These are phyloP conservation scores for Condylura cristata DNA, from an alignment of 2,113 vertebrate genomes.

Conservation along the genomic window DNA sequence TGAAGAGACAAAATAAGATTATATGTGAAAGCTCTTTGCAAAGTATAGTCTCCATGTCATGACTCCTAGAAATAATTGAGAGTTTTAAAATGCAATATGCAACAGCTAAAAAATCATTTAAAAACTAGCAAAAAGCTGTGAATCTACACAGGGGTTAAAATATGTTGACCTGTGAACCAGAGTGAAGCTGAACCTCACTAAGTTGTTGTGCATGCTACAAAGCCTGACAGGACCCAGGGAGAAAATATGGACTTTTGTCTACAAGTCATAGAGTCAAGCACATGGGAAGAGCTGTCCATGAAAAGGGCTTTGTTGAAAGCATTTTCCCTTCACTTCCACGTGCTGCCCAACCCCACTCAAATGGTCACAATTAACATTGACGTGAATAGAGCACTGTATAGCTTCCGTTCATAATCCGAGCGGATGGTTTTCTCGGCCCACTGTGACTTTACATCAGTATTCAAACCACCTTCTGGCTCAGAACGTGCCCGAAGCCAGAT, in stretches of 20 bases:
- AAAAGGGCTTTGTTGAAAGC: conserved; percentile 73
- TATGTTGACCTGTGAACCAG: background rate
- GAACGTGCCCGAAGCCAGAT: background rate
- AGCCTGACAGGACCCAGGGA: background rate
- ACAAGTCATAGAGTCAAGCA: background rate
- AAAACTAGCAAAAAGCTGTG: background rate
- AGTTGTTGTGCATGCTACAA: background rate
- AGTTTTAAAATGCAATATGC: background rate
- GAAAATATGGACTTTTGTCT: conserved; percentile 54
- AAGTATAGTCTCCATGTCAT: background rate
- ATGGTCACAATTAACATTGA: conserved; percentile 64
- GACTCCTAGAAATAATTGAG: background rate
- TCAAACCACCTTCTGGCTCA: conserved; percentile 40
- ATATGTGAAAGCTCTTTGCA: background rate
- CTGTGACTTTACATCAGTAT: conserved; percentile 10
- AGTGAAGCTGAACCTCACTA: background rate
- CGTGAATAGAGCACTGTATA: conserved; percentile 62
- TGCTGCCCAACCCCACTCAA: conserved; percentile 53
- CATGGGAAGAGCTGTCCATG: conserved; percentile 18
- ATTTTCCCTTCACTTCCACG: conserved; percentile 37
- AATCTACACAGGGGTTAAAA: background rate
- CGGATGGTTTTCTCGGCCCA: conserved; percentile 37
- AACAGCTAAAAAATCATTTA: background rate
- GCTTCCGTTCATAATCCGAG: conserved; percentile 45
- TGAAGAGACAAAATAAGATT: background rate